These are phyloP conservation scores for Salarias fasciatus DNA, from an alignment of 2,797 vertebrate genomes.

Conservation along the genomic window DNA sequence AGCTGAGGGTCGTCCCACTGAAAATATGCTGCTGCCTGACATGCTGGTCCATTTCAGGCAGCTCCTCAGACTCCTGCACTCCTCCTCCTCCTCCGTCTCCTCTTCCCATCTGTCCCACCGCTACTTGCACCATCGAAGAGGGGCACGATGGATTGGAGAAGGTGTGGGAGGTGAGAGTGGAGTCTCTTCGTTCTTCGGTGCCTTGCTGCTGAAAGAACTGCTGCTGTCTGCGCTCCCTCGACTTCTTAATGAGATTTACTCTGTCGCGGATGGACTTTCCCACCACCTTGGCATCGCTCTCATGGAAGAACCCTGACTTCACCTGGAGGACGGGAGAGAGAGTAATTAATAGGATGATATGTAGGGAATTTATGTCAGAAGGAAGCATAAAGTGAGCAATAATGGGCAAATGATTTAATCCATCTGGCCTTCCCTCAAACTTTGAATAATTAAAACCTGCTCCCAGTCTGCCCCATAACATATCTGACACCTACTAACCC, in stretches of 20 bases:
- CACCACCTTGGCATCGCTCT: conserved; percentile 95
- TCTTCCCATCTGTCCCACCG: conserved; percentile 44
- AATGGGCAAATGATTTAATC: conserved; percentile 28
- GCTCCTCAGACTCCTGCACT: conserved; percentile 84
- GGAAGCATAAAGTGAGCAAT: conserved; percentile 18
- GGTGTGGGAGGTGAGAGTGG: conserved; percentile 66
- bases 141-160: conserved; percentile 71
- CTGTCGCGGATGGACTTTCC: conserved; percentile 95
- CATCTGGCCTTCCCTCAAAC: conserved; percentile 1
- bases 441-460: conserved; percentile 28
- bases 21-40: conserved; percentile 83
- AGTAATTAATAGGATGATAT: conserved; percentile 19
- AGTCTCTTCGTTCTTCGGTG: conserved; percentile 84
- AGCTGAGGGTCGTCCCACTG: conserved; percentile 58
- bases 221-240: conserved; percentile 85
- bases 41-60: conserved; percentile 88
- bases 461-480: neutral
- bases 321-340: conserved; percentile 77
- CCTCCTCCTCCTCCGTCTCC: conserved; percentile 50
- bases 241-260: conserved; percentile 90
- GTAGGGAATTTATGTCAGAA: conserved; percentile 34
- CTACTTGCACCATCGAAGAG: conserved; percentile 66
- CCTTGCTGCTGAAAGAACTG: conserved; percentile 74
- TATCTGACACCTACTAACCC: neutral
- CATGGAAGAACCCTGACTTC: conserved; percentile 95